Conservation (phyloP, 2,113 vertebrate genomes). For the Gymnarchus niloticus region DNA sequence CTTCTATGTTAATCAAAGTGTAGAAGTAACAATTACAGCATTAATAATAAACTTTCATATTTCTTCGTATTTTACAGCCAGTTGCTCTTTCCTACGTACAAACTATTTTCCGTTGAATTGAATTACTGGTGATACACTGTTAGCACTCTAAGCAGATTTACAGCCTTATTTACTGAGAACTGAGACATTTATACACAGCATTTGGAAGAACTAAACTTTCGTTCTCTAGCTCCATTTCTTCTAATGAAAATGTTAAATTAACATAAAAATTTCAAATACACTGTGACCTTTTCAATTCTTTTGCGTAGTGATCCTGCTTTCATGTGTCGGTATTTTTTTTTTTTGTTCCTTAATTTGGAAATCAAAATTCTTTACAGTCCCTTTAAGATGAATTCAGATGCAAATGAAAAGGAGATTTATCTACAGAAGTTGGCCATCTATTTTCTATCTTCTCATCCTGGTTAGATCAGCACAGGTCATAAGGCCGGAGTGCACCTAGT, state of each 20-base stretch:
- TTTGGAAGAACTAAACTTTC: constrained; percentile 30
- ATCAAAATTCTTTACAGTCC: background rate
- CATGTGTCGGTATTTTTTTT: background rate
- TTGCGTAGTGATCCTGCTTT: background rate
- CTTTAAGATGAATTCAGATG: background rate
- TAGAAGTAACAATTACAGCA: background rate
- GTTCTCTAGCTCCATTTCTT: constrained; percentile 30
- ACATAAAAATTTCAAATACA: background rate
- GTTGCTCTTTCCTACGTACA: background rate
- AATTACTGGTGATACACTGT: constrained; percentile 26
- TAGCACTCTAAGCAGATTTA: constrained; percentile 31
- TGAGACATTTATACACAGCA: constrained; percentile 45
- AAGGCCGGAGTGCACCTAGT: no score
- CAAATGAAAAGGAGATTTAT: background rate
- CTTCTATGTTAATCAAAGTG: background rate
- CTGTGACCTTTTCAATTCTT: background rate
- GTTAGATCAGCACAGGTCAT: no score
- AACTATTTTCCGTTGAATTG: constrained; percentile 25
- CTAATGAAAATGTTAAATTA: constrained; percentile 23
- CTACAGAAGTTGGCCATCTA: no score
- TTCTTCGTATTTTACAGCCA: constrained; percentile 14
- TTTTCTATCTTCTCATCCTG: no score
- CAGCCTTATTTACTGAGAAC: constrained; percentile 41
- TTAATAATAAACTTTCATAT: constrained; percentile 9
- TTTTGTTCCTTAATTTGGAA: background rate